Evolutionary conservation across 1,140 invertebrate species (phyloP), one percentile per base, ranked within the genome.

Genomic region (Ridgeia piscesae): DNA sequence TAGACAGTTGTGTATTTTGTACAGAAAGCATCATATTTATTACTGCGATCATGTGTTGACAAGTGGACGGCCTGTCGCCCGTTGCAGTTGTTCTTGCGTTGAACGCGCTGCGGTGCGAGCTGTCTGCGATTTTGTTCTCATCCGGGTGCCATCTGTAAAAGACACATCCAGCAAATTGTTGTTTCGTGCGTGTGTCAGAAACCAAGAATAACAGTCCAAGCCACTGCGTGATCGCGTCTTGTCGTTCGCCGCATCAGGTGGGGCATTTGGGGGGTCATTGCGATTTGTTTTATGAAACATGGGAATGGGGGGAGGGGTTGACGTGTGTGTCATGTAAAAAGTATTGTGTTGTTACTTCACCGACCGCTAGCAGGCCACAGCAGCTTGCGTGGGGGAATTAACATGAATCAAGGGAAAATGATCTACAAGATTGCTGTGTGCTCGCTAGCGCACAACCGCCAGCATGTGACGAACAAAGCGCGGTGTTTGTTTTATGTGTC

Each of bases 21-120:
- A 92, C 33, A 77, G 58, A 77, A 77, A 77, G 58, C 58, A 31
- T 77, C 58, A 77, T 77, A 77, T 77, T 77, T 77, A 77, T 77
- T 77, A 77, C 58, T 77, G 58, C 58, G 58, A 77, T 77, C 58
- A 77, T 77, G 58, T 77, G 58, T 21, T 77, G 58, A 77, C 58
- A 21, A 77, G 58, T 77, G 27, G 58, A 77, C 6, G 58, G 58
- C 17, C 58, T 77, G 58, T 77, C 27, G 58, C 58, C 58, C 2
- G 14, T 77, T 77, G 58, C 27, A 4, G 2, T 77, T 77, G 11
- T 21, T 14, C 6, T 77, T 77, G 58, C n/a, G n/a, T n/a, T n/a
- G 58, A 77, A 77, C 27, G 58, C 27, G 27, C 27, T 77, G 58
- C 58, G 27, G 58, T 77, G 58, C 2, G 27, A 77, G 58, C 48